These are phyloP conservation scores for Tympanoctomys barrerae DNA, from an alignment of 2,797 vertebrate genomes.

Conservation along the genomic window DNA sequence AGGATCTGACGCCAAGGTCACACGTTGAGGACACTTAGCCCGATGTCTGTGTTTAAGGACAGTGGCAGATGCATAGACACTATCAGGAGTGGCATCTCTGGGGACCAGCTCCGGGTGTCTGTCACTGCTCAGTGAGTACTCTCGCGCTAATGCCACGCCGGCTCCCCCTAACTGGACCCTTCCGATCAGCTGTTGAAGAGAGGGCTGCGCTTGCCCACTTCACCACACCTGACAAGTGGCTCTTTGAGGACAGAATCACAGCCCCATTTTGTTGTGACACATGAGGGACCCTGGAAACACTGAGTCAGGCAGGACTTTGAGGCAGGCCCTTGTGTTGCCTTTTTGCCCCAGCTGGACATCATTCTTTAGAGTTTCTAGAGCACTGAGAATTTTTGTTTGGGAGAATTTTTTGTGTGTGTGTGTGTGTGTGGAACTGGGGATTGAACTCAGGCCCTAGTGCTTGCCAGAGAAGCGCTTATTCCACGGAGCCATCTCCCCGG, in stretches of 20 bases:
- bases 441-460: too few species aligned
- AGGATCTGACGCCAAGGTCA: background rate
- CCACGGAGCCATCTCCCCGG: too few species aligned
- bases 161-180: background rate
- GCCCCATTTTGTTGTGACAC: background rate
- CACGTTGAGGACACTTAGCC: background rate
- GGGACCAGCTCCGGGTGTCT: background rate
- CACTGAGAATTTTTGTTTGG: too few species aligned
- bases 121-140: background rate
- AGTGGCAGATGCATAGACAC: background rate
- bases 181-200: background rate
- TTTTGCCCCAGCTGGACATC: too few species aligned
- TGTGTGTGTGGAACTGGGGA: too few species aligned
- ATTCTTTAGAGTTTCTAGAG: background rate
- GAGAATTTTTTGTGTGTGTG: too few species aligned
- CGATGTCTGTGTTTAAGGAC: background rate
- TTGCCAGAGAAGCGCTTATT: too few species aligned
- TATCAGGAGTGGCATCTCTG: too few species aligned
- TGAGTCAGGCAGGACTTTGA: background rate
- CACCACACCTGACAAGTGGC: background rate
- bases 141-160: background rate
- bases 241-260: background rate
- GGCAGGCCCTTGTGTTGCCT: too few species aligned
- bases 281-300: background rate
- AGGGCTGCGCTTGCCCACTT: background rate